Evolutionary conservation across 1,140 invertebrate species (phyloP).

Genomic region (Cylas formicarius): DNA sequence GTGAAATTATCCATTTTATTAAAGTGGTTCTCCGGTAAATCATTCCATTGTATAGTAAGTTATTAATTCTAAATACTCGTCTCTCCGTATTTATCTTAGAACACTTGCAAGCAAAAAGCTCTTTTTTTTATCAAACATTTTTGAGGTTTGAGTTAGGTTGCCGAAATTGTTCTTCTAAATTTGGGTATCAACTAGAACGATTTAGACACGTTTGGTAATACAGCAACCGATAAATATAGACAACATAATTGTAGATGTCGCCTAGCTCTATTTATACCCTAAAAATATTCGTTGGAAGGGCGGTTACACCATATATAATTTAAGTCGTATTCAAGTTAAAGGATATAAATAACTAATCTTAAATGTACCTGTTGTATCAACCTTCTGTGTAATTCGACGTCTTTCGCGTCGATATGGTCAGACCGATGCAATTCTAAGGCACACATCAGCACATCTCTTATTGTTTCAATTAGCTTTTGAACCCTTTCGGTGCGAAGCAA

Average conservation of each 20-base stretch:
- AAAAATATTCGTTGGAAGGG: not conserved
- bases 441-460: slow-evolving; percentile 67
- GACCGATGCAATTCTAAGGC: slow-evolving; percentile 68
- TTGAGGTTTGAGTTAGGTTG: too few relatives aligned
- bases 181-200: too few relatives aligned
- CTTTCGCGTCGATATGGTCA: slow-evolving; percentile 50
- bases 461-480: slow-evolving; percentile 70
- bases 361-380: slow-evolving; percentile 53
- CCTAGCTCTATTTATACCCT: not conserved
- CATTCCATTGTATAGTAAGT: too few relatives aligned
- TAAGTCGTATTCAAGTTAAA: not conserved
- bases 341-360: slow-evolving; percentile 1
- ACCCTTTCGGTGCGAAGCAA: slow-evolving; percentile 73
- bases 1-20: too few relatives aligned
- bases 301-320: not conserved
- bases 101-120: too few relatives aligned
- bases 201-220: too few relatives aligned
- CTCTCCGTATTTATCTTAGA: too few relatives aligned
- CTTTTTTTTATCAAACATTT: too few relatives aligned
- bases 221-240: too few relatives aligned
- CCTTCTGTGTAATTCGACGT: slow-evolving; percentile 55
- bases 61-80: too few relatives aligned
- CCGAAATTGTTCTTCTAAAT: too few relatives aligned
- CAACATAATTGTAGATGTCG: not conserved
- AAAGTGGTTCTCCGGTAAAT: too few relatives aligned